Base-by-base conservation (phyloP, 2,113 vertebrate genomes). In the Cochlearius cochlearius region DNA sequence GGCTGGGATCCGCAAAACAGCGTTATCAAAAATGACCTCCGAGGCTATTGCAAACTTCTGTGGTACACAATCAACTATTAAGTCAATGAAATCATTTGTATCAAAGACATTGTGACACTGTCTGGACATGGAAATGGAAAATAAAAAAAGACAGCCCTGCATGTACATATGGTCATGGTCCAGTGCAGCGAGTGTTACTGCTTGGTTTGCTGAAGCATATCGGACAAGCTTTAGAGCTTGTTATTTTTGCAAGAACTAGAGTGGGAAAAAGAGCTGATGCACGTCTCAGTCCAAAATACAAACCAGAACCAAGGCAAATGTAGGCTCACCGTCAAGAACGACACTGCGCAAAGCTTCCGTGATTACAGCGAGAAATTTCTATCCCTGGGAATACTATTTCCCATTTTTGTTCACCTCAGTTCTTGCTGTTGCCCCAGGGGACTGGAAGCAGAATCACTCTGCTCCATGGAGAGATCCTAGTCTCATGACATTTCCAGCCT, bases 21-120 rank as follows among this genome's bases (percentile, higher is more conserved):
- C 2, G 8, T 91, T 81, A 95, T 91, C 95, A 94, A 89, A 91
- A 78, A 49, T 36, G 2, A 93, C 76, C 90, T 95, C 73, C 0
- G 0, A 95, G 88, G 91, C 83, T 92, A 87, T 9, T 21, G 64
- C 52, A 75, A 91, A 96, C 58, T 86, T 93, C 88, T 30, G 27
- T 49, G 84, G 43, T 26, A 59, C 23, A 72, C 43, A 85, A 79
- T 69, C 86, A 95, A 78, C 96, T 92, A 96, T 94, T 97, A 97
- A 97, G 76, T 95, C 96, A 95, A 95, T 94, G 92, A 97, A 97
- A 96, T 96, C 62, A 96, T 86, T 94, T 92, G 63, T 90, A 93
- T 92, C 77, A 92, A 92, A 94, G 92, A 86, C 55, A 82, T 15
- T 53, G 74, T 94, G 93, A 95, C 88, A 45, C 58, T 89, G 69